phyloP scores from a whole-genome alignment of 2,888 invertebrate genomes.

The Fragum fragum region DNA sequence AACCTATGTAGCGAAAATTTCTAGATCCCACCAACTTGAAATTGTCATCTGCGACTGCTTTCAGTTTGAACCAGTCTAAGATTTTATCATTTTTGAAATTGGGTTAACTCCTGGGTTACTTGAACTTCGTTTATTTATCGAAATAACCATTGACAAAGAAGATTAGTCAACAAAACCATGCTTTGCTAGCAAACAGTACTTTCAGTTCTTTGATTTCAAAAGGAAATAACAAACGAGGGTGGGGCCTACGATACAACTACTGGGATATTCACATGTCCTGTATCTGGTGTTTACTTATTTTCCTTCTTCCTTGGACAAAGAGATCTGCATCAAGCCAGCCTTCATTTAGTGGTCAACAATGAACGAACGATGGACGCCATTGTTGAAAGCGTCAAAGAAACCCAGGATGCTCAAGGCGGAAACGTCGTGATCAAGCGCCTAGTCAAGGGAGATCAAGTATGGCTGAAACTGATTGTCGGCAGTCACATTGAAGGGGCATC shows the following conservation, averaged over 20 bases:
- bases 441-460: neutral
- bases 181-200: no score
- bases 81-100: no score
- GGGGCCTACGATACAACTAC: constrained; percentile 2
- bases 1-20: no score
- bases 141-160: no score
- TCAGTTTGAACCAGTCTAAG: no score
- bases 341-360: neutral
- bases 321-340: neutral
- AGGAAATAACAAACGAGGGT: constrained; percentile 1
- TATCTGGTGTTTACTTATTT: neutral
- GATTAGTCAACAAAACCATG: no score
- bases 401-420: constrained; percentile 6
- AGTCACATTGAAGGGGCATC: neutral
- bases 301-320: constrained; percentile 9
- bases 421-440: constrained; percentile 5
- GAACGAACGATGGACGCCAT: neutral
- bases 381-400: neutral
- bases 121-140: no score
- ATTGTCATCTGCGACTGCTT: no score
- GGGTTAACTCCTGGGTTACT: no score
- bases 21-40: no score
- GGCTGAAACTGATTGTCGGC: neutral
- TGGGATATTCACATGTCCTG: neutral
- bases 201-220: neutral